phyloP scores from a whole-genome alignment of 2,888 invertebrate species.

The Drosophila acutilabella region DNA sequence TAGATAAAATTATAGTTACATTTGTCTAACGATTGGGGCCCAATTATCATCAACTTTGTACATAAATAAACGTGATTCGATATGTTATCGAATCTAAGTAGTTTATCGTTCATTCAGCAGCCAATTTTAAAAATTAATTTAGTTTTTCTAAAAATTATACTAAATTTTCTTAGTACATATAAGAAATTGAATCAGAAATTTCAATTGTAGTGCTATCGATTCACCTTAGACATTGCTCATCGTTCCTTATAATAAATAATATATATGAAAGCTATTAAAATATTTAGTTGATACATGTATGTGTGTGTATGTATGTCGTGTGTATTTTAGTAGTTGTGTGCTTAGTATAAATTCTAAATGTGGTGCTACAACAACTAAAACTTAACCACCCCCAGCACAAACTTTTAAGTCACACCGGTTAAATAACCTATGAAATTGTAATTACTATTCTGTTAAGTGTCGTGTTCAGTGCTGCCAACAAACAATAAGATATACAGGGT shows the following conservation, averaged over 20 bases:
- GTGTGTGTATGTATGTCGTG: conserved; percentile 23
- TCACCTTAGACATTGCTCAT: conserved; percentile 13
- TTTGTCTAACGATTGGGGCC: conserved; percentile 1
- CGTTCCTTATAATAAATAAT: conserved; percentile 7
- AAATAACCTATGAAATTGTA: conserved; percentile 35
- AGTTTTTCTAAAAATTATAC: no score
- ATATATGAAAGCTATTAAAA: background rate
- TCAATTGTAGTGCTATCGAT: background rate
- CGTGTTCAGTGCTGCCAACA: conserved; percentile 1
- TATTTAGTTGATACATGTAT: background rate
- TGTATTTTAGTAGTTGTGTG: conserved; percentile 30
- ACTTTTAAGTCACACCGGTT: conserved; percentile 16
- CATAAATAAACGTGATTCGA: background rate
- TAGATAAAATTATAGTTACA: conserved; percentile 2
- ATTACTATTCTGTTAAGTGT: conserved; percentile 47
- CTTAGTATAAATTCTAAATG: background rate
- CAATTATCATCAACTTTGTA: conserved; percentile 1
- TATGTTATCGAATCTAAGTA: no score
- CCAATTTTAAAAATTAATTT: no score
- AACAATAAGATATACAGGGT: no score
- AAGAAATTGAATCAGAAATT: background rate
- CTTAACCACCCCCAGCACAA: conserved; percentile 13
- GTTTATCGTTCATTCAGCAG: no score
- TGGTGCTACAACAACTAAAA: conserved; percentile 36
- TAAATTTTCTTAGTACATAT: background rate